Conservation (phyloP, 1,140 invertebrate species). For the Batillaria attramentaria region DNA sequence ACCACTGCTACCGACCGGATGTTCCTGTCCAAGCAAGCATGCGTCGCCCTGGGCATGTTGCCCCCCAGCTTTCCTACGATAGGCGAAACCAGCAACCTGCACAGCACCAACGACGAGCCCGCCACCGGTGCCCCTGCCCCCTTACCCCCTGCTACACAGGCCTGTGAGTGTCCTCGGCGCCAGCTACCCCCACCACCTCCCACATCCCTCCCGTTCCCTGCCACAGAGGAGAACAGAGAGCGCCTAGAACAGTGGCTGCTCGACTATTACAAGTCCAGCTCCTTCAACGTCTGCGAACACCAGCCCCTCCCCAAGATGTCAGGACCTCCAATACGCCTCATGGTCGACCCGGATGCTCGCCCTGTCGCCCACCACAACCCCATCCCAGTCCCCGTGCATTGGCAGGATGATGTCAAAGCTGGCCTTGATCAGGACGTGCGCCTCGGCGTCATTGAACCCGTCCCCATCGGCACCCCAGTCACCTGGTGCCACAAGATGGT, state of each 20-base stretch:
- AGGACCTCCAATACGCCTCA: slow-evolving; percentile 36
- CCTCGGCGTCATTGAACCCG: slow-evolving; percentile 48
- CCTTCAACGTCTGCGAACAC: slow-evolving; percentile 55
- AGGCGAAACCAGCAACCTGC: slow-evolving; percentile 12
- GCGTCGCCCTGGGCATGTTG: slow-evolving; percentile 13
- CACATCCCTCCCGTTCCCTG: slow-evolving; percentile 29
- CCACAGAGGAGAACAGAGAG: slow-evolving; percentile 31
- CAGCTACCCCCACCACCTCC: slow-evolving; percentile 38
- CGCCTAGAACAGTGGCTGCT: slow-evolving; percentile 37
- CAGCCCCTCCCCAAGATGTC: slow-evolving; percentile 47
- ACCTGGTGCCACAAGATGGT: slow-evolving; percentile 51
- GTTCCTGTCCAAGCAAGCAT: slow-evolving; percentile 31
- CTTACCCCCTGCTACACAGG: not conserved
- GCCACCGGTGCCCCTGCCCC: not conserved
- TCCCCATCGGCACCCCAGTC: slow-evolving; percentile 43
- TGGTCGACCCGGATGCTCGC: slow-evolving; percentile 36
- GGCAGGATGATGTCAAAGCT: slow-evolving; percentile 44
- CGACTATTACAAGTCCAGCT: slow-evolving; percentile 41
- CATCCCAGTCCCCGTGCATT: slow-evolving; percentile 43
- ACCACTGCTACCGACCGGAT: not conserved
- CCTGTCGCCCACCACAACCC: slow-evolving; percentile 35
- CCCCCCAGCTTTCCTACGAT: slow-evolving; percentile 10
- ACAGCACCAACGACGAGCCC: slow-evolving; percentile 15
- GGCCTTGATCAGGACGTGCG: slow-evolving; percentile 46
- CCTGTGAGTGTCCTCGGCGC: slow-evolving; percentile 37